Conservation (phyloP, 1,140 invertebrate genomes). For the Apis florea region DNA sequence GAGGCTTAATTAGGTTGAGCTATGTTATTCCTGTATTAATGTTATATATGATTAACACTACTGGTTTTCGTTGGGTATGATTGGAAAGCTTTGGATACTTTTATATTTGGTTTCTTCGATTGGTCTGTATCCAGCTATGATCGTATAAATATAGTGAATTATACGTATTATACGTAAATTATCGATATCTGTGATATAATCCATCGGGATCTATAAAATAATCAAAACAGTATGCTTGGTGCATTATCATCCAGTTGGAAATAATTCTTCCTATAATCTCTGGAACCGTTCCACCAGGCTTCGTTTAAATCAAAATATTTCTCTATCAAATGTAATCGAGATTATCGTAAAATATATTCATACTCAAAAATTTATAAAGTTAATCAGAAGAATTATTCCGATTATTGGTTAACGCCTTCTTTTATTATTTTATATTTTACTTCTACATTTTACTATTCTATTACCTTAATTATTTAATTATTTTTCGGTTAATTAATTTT, state of each 20-base stretch:
- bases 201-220: not conserved
- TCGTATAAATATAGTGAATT: not conserved
- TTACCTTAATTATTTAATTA: too few species aligned
- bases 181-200: not conserved
- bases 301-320: not conserved
- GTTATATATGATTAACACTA: not conserved
- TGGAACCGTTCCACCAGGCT: not conserved
- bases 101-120: not conserved
- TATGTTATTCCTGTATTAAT: constrained; percentile 4
- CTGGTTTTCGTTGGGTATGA: not conserved
- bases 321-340: not conserved
- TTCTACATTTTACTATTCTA: too few species aligned
- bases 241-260: not conserved
- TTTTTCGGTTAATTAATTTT: too few species aligned
- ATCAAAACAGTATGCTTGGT: not conserved
- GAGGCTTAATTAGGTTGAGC: constrained; percentile 24
- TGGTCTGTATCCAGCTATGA: too few species aligned
- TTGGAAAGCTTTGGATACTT: not conserved
- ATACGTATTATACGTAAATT: not conserved
- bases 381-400: too few species aligned
- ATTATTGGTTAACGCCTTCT: too few species aligned
- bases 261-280: not conserved
- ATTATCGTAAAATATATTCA: not conserved
- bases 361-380: not conserved
- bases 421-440: too few species aligned